Percentiles rank a stretch among this genome's conserved stretches.
phyloP scores from a whole-genome alignment of 2,888 invertebrate genomes.

The Acrocera orbiculus region DNA sequence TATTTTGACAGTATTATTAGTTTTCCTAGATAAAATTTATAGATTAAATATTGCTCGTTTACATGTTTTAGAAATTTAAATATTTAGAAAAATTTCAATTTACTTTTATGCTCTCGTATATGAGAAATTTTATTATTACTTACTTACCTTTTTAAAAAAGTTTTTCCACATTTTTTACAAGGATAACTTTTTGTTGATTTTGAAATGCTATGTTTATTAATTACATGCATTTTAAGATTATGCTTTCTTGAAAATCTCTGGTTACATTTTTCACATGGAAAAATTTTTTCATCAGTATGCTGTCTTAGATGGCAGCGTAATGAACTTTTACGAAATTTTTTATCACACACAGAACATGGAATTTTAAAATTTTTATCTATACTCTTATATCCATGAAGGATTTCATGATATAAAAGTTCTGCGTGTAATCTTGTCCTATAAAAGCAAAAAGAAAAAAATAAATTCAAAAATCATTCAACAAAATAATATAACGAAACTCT shows the following conservation, averaged over 20 bases:
- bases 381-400: constrained; percentile 37
- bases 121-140: too few relatives aligned
- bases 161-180: constrained; percentile 33
- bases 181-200: constrained; percentile 9
- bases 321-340: constrained; percentile 44
- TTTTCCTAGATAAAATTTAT: too few relatives aligned
- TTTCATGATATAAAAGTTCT: constrained; percentile 55
- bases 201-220: constrained; percentile 32
- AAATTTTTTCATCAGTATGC: constrained; percentile 59
- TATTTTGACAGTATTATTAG: too few relatives aligned
- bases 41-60: too few relatives aligned
- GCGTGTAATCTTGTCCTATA: constrained; percentile 41
- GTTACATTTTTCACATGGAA: constrained; percentile 43
- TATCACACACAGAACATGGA: constrained; percentile 49
- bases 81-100: too few relatives aligned
- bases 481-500: neutral
- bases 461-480: neutral
- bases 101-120: too few relatives aligned
- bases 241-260: constrained; percentile 48
- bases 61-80: too few relatives aligned
- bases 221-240: constrained; percentile 44
- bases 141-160: constrained; percentile 34
- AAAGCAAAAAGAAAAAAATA: constrained; percentile 8
- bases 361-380: constrained; percentile 32
- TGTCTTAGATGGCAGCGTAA: constrained; percentile 50